Conservation (phyloP, 2,797 vertebrate species). For the Microctenopoma steveboyesi region DNA sequence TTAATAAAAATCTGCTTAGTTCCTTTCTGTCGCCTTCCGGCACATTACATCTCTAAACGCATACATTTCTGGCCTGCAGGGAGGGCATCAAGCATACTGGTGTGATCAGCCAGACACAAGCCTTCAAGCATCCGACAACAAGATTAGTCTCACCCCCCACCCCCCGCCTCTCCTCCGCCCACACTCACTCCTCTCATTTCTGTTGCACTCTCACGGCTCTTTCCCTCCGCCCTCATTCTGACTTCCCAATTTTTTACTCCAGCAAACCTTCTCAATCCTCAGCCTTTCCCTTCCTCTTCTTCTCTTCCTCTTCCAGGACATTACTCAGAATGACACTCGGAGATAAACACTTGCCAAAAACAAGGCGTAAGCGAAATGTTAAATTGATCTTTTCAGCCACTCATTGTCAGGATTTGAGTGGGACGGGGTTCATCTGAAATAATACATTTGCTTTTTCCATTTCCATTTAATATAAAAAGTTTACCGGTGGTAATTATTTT, state of each 20-base stretch:
- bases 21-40: constrained; percentile 33
- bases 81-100: constrained; percentile 25
- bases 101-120: constrained; percentile 56
- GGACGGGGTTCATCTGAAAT: too few species aligned
- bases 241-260: constrained; percentile 42
- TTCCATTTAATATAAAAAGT: too few species aligned
- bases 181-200: constrained; percentile 29
- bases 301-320: background rate
- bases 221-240: constrained; percentile 30
- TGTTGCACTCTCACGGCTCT: constrained; percentile 46
- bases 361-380: background rate
- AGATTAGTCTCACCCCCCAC: constrained; percentile 61
- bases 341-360: background rate
- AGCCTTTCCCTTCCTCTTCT: background rate
- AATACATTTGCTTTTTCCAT: too few species aligned
- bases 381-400: too few species aligned
- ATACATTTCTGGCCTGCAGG: constrained; percentile 26
- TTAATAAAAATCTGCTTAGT: constrained; percentile 25
- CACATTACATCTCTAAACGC: constrained; percentile 22
- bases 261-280: constrained; percentile 12
- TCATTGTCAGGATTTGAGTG: too few species aligned
- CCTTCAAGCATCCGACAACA: constrained; percentile 47
- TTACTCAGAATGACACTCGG: constrained; percentile 5
- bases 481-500: too few species aligned
- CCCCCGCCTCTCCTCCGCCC: constrained; percentile 19